Evolutionary conservation across 2,888 invertebrate genomes (phyloP), one percentile per base, ranked within the genome.

Genomic region (Lepidocyrtoides sp.): DNA sequence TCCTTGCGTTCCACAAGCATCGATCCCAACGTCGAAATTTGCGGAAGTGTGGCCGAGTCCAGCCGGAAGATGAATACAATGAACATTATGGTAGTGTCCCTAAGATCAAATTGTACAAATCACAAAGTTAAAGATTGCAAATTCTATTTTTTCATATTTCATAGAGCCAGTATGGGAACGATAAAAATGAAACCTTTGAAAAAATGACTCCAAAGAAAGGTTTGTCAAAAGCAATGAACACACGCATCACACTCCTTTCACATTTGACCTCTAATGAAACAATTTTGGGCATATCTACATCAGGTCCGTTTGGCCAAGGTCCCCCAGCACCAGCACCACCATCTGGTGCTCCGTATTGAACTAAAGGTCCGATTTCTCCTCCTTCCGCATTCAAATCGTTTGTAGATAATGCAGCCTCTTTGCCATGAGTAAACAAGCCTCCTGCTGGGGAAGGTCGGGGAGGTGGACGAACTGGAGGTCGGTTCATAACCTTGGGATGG

Each of bases 171-270:
- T 72, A 14, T 32, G 12, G 29, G 17, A 29, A 69, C 36, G 23
- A 86, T n/a, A n/a, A 36, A 23, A 32, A 4, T 17, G 72, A 51
- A 84, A 94, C 94, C 93, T 98, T 98, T 92, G 98, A 98, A 96
- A 98, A 98, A 54, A 98, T 98, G 77, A 98, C 98, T n/a, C 98
- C 98, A 94, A 98, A 98, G 96, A 98, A 98, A 0, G 98, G 98
- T 95, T 98, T 98, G 95, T 98, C 98, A 95, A 98, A 98, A 93
- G 98, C 98, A n/a, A 98, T 96, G 94, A 98, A 98, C 0, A 99
- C 98, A 95, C 98, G 97, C 98, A 99, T 99, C 87, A 98, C 96
- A 95, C 97, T 98, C 95, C 98, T 98, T 95, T 98, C 98, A 95
- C 98, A 99, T 95, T 98, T 98, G 0, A 98, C 98, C 94, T 99